Evolutionary conservation across 2,113 vertebrate genomes (phyloP), one percentile per base, ranked within the genome.

Genomic region (Antennarius striatus): DNA sequence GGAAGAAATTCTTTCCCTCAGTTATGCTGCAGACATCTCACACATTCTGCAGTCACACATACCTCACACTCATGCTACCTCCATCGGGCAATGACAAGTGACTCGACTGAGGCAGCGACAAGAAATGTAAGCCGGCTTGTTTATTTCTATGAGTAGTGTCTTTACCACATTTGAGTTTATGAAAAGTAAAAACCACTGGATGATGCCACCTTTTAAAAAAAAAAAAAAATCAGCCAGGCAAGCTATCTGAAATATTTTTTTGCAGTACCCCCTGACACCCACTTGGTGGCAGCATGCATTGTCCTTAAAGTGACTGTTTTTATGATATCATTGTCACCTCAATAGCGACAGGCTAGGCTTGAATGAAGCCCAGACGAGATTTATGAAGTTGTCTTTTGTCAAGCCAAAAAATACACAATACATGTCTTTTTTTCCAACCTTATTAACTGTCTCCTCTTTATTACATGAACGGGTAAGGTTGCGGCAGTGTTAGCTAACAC

Each of bases 241-340:
- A 22, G 22, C 22, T 22, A 22, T 22, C 22, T 22, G 17, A 61
- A 51, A n/a, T 63, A 62, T 67, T 50, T 46, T 46, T 61, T 57
- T 83, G 85, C 72, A 89, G 50, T 88, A 43, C 67, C 56, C 39
- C 6, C 0, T 60, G 15, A 14, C 45, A 16, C 54, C 87, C 93
- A 93, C 79, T 64, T 56, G 90, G 86, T 88, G 93, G 88, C 86
- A 88, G 85, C 62, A 78, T 77, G 30, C 28, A 63, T 73, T 64
- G 59, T 8, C 15, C 36, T 66, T 63, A 32, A 62, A 73, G 51
- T 32, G 28, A 42, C 47, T 51, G 32, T 53, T 47, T 17, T 63
- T 29, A 53, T 70, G 79, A 79, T 75, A 62, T 74, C 73, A 60
- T 29, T 71, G 72, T 85, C 73, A 68, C 60, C 60, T 81, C 68